These are phyloP conservation scores for Axinella damicornis DNA, from an alignment of 37 sponge, comb jelly and placozoan species.

Conservation along the genomic window DNA sequence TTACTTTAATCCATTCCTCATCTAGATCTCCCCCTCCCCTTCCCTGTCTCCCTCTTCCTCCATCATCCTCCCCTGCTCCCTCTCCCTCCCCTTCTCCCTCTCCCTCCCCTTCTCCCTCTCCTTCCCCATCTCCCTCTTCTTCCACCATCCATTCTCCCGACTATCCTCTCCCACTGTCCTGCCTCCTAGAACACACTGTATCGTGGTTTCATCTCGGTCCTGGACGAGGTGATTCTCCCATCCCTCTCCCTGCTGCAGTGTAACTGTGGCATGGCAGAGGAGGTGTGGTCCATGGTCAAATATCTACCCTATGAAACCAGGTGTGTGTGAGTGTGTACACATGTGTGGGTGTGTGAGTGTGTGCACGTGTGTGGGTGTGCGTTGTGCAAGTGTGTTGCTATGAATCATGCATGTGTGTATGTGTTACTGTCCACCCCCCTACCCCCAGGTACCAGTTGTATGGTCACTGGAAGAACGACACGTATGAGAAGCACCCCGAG, in stretches of 20 bases:
- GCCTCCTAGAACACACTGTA: conserved; percentile 39
- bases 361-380: too few relatives aligned
- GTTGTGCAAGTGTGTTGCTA: too few relatives aligned
- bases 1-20: too few relatives aligned
- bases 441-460: conserved; percentile 85
- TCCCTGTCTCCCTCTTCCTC: too few relatives aligned
- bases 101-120: not conserved
- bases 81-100: too few relatives aligned
- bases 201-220: conserved; percentile 45
- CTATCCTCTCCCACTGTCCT: too few relatives aligned
- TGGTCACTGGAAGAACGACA: conserved; percentile 94
- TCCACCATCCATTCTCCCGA: too few relatives aligned
- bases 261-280: conserved; percentile 96
- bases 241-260: conserved; percentile 86
- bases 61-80: too few relatives aligned
- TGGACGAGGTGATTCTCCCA: conserved; percentile 87
- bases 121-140: not conserved
- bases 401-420: too few relatives aligned
- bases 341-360: too few relatives aligned
- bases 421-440: not conserved
- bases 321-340: conserved; percentile 26
- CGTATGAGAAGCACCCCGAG: conserved; percentile 74
- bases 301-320: conserved; percentile 85
- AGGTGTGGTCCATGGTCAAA: conserved; percentile 91
- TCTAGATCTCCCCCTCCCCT: not conserved